These are phyloP conservation scores for Rynchops niger DNA, from an alignment of 2,113 vertebrate genomes.

Conservation along the genomic window DNA sequence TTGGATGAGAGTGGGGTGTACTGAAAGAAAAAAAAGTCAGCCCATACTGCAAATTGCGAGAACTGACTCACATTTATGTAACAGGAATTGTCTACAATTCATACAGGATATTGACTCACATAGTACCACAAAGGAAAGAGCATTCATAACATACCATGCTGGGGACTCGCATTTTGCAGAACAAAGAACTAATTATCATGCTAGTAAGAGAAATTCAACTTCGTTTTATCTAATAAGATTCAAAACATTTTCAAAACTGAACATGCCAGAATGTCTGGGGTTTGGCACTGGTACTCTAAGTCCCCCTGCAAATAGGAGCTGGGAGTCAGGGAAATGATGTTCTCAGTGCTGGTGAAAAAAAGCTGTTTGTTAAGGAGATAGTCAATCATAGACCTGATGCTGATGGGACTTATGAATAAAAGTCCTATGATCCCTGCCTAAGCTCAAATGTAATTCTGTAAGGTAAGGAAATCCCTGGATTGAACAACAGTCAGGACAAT, in stretches of 20 bases:
- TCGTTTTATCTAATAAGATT: not conserved
- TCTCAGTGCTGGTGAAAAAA: not conserved
- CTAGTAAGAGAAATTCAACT: not conserved
- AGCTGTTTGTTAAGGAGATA: not conserved
- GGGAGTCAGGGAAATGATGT: not conserved
- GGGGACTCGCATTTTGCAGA: not conserved
- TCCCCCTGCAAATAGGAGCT: not conserved
- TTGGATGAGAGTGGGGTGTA: not conserved
- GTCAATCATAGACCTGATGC: not conserved
- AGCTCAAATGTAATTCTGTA: not conserved
- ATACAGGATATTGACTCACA: slow-evolving; percentile 65
- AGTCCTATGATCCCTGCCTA: not conserved
- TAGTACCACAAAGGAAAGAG: slow-evolving; percentile 37
- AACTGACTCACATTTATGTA: slow-evolving; percentile 58
- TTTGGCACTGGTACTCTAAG: not conserved
- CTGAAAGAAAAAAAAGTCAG: not conserved
- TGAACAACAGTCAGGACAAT: not conserved
- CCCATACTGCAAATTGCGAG: not conserved
- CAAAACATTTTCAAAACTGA: not conserved
- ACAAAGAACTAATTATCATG: slow-evolving; percentile 2
- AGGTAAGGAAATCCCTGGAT: not conserved
- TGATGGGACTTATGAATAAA: not conserved
- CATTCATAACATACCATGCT: slow-evolving; percentile 15
- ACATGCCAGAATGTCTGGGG: not conserved
- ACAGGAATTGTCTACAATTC: slow-evolving; percentile 56